phyloP scores from a whole-genome alignment of 2,797 vertebrate species.

The Sebastes vulpes region DNA sequence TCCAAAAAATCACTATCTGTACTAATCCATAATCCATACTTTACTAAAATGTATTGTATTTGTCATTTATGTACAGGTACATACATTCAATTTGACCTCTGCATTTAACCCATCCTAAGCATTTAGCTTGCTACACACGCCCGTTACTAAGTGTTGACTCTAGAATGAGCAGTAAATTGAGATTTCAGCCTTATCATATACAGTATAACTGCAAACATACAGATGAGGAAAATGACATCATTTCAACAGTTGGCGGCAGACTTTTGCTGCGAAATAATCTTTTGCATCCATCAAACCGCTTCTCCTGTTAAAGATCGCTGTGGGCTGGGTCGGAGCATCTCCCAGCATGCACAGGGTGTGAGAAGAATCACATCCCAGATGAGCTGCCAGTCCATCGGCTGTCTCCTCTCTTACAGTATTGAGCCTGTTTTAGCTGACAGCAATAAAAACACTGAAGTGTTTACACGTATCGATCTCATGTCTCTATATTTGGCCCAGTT shows the following conservation, averaged over 20 bases:
- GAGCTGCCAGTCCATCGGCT: not conserved
- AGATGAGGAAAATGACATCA: not conserved
- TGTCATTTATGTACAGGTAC: too few relatives aligned
- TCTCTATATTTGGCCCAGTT: constrained; percentile 9
- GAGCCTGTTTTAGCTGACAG: constrained; percentile 7
- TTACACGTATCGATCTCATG: constrained; percentile 22
- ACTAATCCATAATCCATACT: too few relatives aligned
- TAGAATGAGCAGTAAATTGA: not conserved
- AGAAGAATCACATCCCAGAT: not conserved
- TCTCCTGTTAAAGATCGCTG: not conserved
- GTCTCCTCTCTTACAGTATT: not conserved
- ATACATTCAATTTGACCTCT: too few relatives aligned
- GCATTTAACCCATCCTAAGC: too few relatives aligned
- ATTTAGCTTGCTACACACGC: too few relatives aligned
- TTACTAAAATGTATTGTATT: too few relatives aligned
- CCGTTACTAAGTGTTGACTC: not conserved
- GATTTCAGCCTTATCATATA: fast-evolving
- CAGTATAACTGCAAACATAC: not conserved
- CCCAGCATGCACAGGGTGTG: constrained; percentile 16
- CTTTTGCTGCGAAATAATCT: not conserved
- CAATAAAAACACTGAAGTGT: not conserved
- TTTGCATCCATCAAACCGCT: not conserved
- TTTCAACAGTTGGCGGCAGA: not conserved
- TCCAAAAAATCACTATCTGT: not conserved
- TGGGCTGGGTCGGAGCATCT: not conserved